Evolutionary conservation across 2,888 invertebrate species (phyloP).

Genomic region (Icerya purchasi): DNA sequence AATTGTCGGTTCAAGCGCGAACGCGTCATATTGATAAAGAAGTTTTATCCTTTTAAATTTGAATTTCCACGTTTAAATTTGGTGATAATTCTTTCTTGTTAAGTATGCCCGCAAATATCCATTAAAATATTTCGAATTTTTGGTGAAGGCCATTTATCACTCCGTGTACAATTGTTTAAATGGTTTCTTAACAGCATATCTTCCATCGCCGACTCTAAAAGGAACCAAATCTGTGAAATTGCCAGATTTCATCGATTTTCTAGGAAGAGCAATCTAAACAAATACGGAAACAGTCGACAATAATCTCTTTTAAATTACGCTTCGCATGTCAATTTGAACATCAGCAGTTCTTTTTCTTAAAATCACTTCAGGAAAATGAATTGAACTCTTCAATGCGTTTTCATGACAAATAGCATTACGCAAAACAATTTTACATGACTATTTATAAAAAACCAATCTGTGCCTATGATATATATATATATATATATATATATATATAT

Average conservation of each 20-base stretch:
- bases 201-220: not conserved
- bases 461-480: no score
- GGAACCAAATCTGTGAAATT: not conserved
- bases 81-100: not conserved
- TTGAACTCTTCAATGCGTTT: not conserved
- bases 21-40: no score
- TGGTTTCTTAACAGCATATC: not conserved
- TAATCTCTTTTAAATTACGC: not conserved
- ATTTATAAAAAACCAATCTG: no score
- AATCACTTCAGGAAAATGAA: not conserved
- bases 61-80: no score
- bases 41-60: no score
- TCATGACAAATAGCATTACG: not conserved
- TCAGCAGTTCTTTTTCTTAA: not conserved
- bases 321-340: not conserved
- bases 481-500: no score
- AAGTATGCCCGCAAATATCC: not conserved
- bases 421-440: no score
- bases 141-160: not conserved
- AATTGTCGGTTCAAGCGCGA: no score
- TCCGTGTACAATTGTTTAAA: not conserved
- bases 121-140: not conserved
- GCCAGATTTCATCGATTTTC: not conserved
- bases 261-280: not conserved
- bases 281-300: not conserved